A percentile compares a stretch with the other conserved stretches of the same genome.
Evolutionary conservation across 2,888 invertebrate genomes (phyloP).

Genomic region (Candidula unifasciata): DNA sequence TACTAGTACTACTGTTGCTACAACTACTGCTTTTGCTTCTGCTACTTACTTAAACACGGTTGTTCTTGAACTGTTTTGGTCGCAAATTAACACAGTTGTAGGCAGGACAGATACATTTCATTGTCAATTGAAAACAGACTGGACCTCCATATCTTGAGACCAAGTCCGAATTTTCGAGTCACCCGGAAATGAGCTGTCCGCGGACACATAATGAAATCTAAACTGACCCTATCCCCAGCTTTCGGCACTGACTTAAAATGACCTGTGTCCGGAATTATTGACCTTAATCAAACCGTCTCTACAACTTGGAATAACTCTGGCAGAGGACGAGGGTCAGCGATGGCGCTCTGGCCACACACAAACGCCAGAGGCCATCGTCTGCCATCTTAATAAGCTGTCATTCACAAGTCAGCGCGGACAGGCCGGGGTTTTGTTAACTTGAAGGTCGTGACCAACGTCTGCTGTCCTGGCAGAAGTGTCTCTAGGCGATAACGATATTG

Average conservation of each 20-base stretch:
- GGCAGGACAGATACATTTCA: too few relatives aligned
- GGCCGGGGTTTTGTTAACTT: conserved; percentile 8
- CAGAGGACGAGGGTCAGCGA: not conserved
- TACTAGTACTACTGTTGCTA: too few relatives aligned
- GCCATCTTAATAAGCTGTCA: conserved; percentile 43
- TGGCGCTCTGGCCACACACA: conserved; percentile 11
- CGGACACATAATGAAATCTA: conserved; percentile 17
- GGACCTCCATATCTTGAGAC: not conserved
- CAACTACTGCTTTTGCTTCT: too few relatives aligned
- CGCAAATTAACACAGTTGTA: too few relatives aligned
- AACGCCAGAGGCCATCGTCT: conserved; percentile 15
- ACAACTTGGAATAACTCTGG: conserved; percentile 21
- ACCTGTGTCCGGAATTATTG: conserved; percentile 27
- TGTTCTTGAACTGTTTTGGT: too few relatives aligned
- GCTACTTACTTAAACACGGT: too few relatives aligned
- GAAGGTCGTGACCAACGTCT: not conserved
- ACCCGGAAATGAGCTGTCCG: conserved; percentile 24
- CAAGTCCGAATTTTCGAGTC: not conserved
- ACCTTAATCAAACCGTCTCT: conserved; percentile 28
- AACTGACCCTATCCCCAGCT: not conserved
- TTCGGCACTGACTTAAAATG: conserved; percentile 8
- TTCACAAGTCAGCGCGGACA: conserved; percentile 32
- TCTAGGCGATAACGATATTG: conserved; percentile 8
- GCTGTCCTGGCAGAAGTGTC: not conserved
- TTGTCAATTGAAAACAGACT: not conserved